Evolutionary conservation across 2,797 vertebrate genomes (phyloP).

Genomic region (Microchirus variegatus): DNA sequence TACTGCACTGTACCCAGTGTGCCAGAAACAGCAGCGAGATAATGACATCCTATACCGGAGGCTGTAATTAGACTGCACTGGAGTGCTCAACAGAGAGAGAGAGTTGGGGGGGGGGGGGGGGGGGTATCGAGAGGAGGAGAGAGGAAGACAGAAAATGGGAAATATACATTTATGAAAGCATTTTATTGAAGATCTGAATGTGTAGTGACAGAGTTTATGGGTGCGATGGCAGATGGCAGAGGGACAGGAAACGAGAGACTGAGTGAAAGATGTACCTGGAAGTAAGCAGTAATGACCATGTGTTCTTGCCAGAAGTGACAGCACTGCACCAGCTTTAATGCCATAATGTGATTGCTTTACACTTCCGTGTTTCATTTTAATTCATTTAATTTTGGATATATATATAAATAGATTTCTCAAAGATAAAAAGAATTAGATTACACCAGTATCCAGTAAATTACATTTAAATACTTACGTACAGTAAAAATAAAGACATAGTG

Average conservation of each 20-base stretch:
- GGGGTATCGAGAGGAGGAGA: conserved; percentile 24
- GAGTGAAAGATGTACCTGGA: conserved; percentile 32
- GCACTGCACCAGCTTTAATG: conserved; percentile 54
- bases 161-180: conserved; percentile 63
- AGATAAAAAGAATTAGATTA: neutral
- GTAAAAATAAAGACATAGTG: no score
- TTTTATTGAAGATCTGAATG: conserved; percentile 51
- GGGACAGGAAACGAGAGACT: conserved; percentile 8
- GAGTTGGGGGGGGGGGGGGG: conserved; percentile 28
- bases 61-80: conserved; percentile 81
- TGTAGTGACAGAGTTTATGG: conserved; percentile 42
- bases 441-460: neutral
- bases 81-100: conserved; percentile 57
- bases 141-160: conserved; percentile 30
- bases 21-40: conserved; percentile 70
- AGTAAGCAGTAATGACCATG: conserved; percentile 50
- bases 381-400: neutral
- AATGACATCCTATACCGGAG: conserved; percentile 76
- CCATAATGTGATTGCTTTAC: conserved; percentile 31
- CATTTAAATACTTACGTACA: no score
- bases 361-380: conserved; percentile 30
- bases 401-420: neutral
- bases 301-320: conserved; percentile 62
- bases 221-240: conserved; percentile 29
- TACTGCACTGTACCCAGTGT: conserved; percentile 65